Evolutionary conservation across 2,888 invertebrate genomes (phyloP), one percentile per base, ranked within the genome.

Genomic region (Clostera curtula): DNA sequence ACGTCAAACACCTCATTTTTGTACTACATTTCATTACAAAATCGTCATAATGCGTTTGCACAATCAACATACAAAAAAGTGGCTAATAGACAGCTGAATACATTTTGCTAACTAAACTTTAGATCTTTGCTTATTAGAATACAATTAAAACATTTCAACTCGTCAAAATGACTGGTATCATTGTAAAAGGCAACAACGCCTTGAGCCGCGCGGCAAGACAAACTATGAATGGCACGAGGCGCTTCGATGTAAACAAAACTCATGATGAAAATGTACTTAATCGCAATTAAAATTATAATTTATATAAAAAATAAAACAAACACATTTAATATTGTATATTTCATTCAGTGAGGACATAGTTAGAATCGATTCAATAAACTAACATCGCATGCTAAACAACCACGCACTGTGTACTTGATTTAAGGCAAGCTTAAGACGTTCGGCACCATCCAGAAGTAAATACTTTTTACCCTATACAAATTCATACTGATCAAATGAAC

Each of bases 381-480:
- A 47, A 47, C 42, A 54, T 51, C 47, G 38, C 42, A 46, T 51
- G 48, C 42, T 52, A 56, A 51, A 37, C 37, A 55, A 48, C 52
- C 51, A 56, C 59, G 49, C 43, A 50, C 56, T 49, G 51, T 65
- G 64, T 63, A 67, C 60, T 64, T 57, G 45, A 56, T 45, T 47
- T 56, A 44, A 43, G 44, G 35, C 47, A 55, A n/a, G n/a, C 34
- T 37, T 31, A 31, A 37, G n/a, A 9, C 31, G 31, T 20, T 33
- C 39, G 32, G 35, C 40, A 38, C n/a, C n/a, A n/a, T n/a, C n/a
- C n/a, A n/a, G n/a, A n/a, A n/a, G n/a, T n/a, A n/a, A n/a, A n/a
- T n/a, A n/a, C n/a, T n/a, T n/a, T n/a, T n/a, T n/a, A n/a, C n/a
- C n/a, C n/a, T n/a, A n/a, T n/a, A n/a, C n/a, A n/a, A n/a, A n/a